A percentile compares a stretch with the other conserved stretches of the same genome.
Evolutionary conservation across 2,888 invertebrate genomes (phyloP).

Genomic region (Baronia brevicornis): DNA sequence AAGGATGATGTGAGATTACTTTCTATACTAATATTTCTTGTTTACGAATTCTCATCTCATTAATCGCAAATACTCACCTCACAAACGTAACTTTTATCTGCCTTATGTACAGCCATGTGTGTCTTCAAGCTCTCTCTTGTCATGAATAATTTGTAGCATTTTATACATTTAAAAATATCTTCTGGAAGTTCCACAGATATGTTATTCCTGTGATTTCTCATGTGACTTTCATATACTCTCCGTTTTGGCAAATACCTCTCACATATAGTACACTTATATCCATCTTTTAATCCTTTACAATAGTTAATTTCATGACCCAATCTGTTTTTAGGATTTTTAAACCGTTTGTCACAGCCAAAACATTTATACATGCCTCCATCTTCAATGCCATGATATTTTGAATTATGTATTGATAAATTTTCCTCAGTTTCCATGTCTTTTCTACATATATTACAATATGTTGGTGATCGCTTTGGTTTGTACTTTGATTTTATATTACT

Average conservation of each 20-base stretch:
- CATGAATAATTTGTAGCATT: conserved; percentile 41
- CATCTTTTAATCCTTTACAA: conserved; percentile 53
- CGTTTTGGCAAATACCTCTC: conserved; percentile 42
- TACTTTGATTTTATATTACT: conserved; percentile 25
- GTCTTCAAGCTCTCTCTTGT: conserved; percentile 36
- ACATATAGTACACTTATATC: conserved; percentile 52
- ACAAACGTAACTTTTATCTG: conserved; percentile 49
- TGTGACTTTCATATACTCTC: conserved; percentile 44
- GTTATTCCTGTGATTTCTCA: conserved; percentile 45
- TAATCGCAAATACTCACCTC: conserved; percentile 41
- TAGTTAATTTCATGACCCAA: conserved; percentile 45
- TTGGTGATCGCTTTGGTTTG: conserved; percentile 31
- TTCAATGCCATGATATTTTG: conserved; percentile 43
- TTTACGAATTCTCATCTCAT: no score
- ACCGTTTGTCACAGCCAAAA: conserved; percentile 56
- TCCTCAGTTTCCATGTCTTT: conserved; percentile 34
- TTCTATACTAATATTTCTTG: no score
- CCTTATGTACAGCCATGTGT: conserved; percentile 37
- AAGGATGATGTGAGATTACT: no score
- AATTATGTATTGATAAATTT: conserved; percentile 37
- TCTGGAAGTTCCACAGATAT: conserved; percentile 33
- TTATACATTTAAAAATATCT: conserved; percentile 47
- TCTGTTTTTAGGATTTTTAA: conserved; percentile 40
- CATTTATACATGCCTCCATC: conserved; percentile 43
- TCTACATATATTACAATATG: conserved; percentile 50